Percentiles rank a stretch among this genome's conserved stretches.
These are phyloP conservation scores for Loris lydekkerianus DNA, from an alignment of 2,797 vertebrate species.

Conservation along the genomic window DNA sequence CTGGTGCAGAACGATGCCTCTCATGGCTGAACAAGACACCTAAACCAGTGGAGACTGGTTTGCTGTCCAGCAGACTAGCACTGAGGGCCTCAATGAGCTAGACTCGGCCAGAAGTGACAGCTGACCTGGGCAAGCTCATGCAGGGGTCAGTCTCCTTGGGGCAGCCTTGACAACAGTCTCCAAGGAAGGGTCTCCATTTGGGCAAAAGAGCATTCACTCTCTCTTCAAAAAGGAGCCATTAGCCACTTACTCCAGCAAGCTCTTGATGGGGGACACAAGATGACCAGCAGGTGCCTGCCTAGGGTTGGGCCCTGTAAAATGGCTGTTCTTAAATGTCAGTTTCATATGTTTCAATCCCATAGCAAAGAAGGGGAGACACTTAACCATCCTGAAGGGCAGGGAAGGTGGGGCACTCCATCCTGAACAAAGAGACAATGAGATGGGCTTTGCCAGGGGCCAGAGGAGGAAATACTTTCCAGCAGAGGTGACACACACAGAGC, in stretches of 20 bases:
- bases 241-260: not conserved
- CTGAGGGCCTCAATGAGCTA: fast-evolving
- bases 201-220: fast-evolving
- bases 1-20: too few relatives aligned
- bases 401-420: not conserved
- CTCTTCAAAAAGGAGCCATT: not conserved
- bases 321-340: not conserved
- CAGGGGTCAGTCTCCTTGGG: too few relatives aligned
- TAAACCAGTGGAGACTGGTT: not conserved
- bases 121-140: not conserved
- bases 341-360: not conserved
- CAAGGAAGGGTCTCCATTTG: not conserved
- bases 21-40: not conserved
- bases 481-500: not conserved
- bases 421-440: not conserved
- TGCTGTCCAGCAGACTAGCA: fast-evolving
- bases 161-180: not conserved
- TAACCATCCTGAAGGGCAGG: not conserved
- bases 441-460: not conserved
- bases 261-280: not conserved
- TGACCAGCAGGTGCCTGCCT: not conserved
- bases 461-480: not conserved
- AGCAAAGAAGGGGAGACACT: not conserved
- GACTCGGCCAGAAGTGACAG: not conserved
- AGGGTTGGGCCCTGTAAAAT: not conserved